Conservation (phyloP, 2,888 invertebrate species). For the Steinernema hermaphroditum region DNA sequence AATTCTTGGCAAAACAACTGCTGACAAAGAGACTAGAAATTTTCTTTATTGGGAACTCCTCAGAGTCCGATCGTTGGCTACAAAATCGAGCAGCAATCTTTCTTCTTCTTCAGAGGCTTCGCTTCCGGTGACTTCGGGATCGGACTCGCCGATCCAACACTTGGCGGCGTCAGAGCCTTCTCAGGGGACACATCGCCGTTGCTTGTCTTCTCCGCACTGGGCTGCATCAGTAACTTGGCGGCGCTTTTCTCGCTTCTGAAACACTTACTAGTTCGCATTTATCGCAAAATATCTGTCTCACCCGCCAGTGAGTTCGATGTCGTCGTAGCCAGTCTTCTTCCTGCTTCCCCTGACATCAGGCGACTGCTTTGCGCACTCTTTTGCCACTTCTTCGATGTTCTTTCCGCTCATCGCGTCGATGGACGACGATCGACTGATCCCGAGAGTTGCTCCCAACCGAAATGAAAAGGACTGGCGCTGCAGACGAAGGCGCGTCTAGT, state of each 20-base stretch:
- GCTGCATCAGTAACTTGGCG: neutral
- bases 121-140: neutral
- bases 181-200: too few relatives aligned
- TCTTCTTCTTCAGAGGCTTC: neutral
- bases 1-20: too few relatives aligned
- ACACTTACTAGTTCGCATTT: neutral
- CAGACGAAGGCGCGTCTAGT: too few relatives aligned
- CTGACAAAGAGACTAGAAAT: too few relatives aligned
- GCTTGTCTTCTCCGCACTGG: neutral
- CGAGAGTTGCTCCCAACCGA: neutral
- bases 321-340: neutral
- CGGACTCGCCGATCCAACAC: neutral
- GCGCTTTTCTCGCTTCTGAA: neutral
- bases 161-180: too few relatives aligned
- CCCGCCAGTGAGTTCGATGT: slow-evolving; percentile 1
- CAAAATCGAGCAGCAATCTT: neutral
- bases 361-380: neutral
- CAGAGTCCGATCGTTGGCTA: too few relatives aligned
- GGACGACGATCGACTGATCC: neutral
- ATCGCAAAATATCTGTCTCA: neutral
- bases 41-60: too few relatives aligned
- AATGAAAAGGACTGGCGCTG: too few relatives aligned
- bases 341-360: neutral
- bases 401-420: slow-evolving; percentile 1
- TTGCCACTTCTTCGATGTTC: slow-evolving; percentile 11